Base-by-base conservation (phyloP, 2,888 invertebrate species). In the Cheilosia variabilis region DNA sequence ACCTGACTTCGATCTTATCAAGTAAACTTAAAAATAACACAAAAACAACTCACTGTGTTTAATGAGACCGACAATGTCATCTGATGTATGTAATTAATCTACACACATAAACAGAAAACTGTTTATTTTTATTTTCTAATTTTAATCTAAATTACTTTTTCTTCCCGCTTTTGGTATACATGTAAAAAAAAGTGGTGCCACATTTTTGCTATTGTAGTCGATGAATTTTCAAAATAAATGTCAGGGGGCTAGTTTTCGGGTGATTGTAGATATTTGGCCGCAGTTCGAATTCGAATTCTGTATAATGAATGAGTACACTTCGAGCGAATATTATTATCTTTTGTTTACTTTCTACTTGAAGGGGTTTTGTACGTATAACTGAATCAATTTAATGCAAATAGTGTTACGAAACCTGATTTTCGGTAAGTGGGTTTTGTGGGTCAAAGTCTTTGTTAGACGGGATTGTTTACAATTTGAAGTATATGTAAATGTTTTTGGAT, bases 101-200 rank as follows among this genome's bases (percentile, higher is more conserved):
- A 62, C 45, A 15, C 17, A 4, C 15, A 19, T n/a, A n/a, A 27
- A 27, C 27, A 27, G 6, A 27, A 27, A 5, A 27, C 27, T 1
- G 27, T 31, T 31, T 31, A 2, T 31, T 31, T 9, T 45, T 62
- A n/a, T 45, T 9, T 62, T 62, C 62, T 62, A 62, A 45, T 62
- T 62, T 62, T 62, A 45, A 15, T 62, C 31, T 43, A 15, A 37
- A 37, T 3, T 4, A 37, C 37, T 37, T 13, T 37, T 37, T 3
- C 4, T 37, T 37, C 13, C 13, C 4, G 3, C 13, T 37, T 37
- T 13, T 37, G 37, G 37, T 19, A 2, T 37, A 13, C 34, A 37
- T 37, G 1, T 13, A 13, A 37, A 37, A 22, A 10, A 37, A 37
- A 13, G 13, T 37, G 37, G 37, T 37, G 13, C 37, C 13, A 37